Base-by-base conservation (phyloP, 2,113 vertebrate genomes). In the Tapirus terrestris region DNA sequence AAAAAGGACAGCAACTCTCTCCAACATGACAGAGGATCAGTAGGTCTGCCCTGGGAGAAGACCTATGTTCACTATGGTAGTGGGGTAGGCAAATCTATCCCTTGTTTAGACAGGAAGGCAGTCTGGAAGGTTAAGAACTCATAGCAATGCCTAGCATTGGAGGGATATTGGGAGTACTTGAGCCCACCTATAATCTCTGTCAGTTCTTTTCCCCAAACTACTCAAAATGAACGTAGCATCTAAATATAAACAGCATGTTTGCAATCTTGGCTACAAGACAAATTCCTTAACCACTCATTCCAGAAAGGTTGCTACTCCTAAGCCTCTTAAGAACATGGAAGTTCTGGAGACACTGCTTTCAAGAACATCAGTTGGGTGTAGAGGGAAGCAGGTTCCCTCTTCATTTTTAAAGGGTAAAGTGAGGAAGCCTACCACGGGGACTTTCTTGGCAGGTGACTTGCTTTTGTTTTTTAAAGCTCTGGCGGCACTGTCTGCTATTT, bases 111-210 rank as follows among this genome's bases (percentile, higher is more conserved):
- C 14, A 89, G 45, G 23, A 68, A 92, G 33, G 70, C 53, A 67
- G 17, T 76, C 27, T 92, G 70, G 31, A 94, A 85, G 67, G 11
- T 76, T 93, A 90, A 86, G 61, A 63, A 88, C 58, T 89, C 80
- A 67, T 8, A 77, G 39, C 45, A 94, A 85, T 72, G 48, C 17
- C 29, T 51, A 27, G 68, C 33, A 33, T 51, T 45, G 21, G 8
- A 70, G 33, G 56, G 13, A 23, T 70, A 56, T 13, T 29, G 6
- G 75, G 31, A 58, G 33, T 3, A 48, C 39, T n/a, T 23, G 53
- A 48, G 10, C 14, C 43, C 21, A 68, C 20, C 58, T 87, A 53
- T 84, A 75, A 75, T 51, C 20, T n/a, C 51, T 27, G 72, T 25
- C 11, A 73, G 20, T 88, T 89, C 56, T 68, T 45, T 89, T 65